Base-by-base conservation (phyloP, 1,140 invertebrate genomes). In the Diachasmimorpha longicaudata region DNA sequence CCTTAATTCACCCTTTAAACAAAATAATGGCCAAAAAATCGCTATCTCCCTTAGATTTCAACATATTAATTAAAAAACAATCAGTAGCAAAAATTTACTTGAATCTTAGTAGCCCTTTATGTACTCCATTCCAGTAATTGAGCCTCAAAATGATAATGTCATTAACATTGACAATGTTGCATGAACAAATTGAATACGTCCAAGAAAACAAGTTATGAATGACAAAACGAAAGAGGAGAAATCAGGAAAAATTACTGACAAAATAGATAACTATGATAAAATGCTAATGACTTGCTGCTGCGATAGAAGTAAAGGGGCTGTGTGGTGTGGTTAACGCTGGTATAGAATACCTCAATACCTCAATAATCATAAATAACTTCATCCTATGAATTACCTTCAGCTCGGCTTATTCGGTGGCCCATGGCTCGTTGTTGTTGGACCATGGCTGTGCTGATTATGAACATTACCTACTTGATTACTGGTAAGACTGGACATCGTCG, bases 391-490 rank as follows among this genome's bases (percentile, higher is more conserved):
- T 75, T 84, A 85, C 77, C 81, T 85, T 85, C 84, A 85, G 84
- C 84, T 85, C 11, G 84, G 84, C 70, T 85, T 85, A 31, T 79
- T 77, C 11, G 83, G 78, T 11, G 83, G 82, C n/a, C 83, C 83
- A 16, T 83, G 84, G 48, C 82, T 84, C 70, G 84, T 81, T 19
- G 84, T 82, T 63, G 84, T 81, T 25, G 84, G 83, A 69, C 84
- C 84, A 70, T 85, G 84, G 37, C 81, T 81, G 70, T 85, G 84
- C 73, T 84, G 80, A 70, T 85, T 85, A 75, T 85, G 84, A 78
- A 83, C 76, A 16, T 80, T 81, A 79, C 84, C 80, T 77, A 82
- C 82, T 82, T 84, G 84, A 75, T 81, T 84, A 78, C 79, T 82
- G 25, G 81, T 63, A 63, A 85, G 80, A 77, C 77, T 83, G 63